Evolutionary conservation across 2,888 invertebrate species (phyloP), one percentile per base, ranked within the genome.

Genomic region (Hemaris fuciformis): DNA sequence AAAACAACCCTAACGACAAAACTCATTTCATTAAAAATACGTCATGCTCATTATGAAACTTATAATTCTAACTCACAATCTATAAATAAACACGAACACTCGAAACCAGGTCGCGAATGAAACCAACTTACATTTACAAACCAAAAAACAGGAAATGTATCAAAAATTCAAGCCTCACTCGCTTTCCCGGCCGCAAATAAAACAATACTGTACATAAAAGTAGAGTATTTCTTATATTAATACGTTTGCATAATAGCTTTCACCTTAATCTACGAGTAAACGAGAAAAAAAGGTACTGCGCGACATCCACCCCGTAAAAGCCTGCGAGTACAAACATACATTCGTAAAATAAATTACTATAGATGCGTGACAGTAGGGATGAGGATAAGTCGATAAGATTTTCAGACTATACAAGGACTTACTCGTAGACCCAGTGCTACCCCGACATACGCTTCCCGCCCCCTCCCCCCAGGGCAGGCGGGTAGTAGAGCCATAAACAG

Each of bases 281-380:
- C 43, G 58, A 58, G 58, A 57, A 57, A 48, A n/a, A 38, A 57
- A 41, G 34, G 41, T 22, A 57, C 20, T 41, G 23, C 22, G 7
- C n/a, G 38, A 38, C 22, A 58, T 58, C 58, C 58, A 25, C 41
- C 25, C 41, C 25, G 42, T 42, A 27, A 58, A 58, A 58, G 42
- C 58, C 27, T 58, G 27, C 60, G 66, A 69, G 67, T 69, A 70
- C 70, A 73, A 70, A 77, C 75, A 62, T 72, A 67, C 77, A 76
- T 80, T 79, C 77, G 73, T 71, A 63, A 77, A 77, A 81, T 79
- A 81, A 81, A 81, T 81, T 76, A 75, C 72, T 74, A 74, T 77
- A 74, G 74, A 76, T 71, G 73, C 67, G 53, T 31, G 27, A 65
- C 41, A 45, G 57, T 66, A 69, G 70, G 15, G 65, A 56, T 61